A percentile compares a stretch with the other conserved stretches of the same genome.
Evolutionary conservation across 2,113 vertebrate genomes (phyloP).

Genomic region (Stegastes partitus): DNA sequence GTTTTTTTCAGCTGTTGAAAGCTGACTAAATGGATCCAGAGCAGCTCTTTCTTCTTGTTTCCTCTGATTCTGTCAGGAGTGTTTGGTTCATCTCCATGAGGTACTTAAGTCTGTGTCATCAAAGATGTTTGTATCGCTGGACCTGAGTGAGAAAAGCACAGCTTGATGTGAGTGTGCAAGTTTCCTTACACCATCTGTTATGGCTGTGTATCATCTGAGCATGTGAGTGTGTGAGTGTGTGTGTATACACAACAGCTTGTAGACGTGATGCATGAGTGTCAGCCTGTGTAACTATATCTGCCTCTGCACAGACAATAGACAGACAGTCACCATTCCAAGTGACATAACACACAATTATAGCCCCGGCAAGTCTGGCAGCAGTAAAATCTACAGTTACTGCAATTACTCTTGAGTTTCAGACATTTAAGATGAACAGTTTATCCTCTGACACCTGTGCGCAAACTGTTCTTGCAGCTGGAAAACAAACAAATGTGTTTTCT

Average conservation of each 20-base stretch:
- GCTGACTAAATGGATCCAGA: neutral
- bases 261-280: slow-evolving; percentile 22
- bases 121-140: neutral
- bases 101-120: slow-evolving; percentile 3
- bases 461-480: slow-evolving; percentile 9
- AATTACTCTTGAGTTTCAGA: slow-evolving; percentile 53
- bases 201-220: slow-evolving; percentile 17
- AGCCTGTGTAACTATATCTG: slow-evolving; percentile 66
- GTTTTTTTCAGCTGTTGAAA: slow-evolving; percentile 24
- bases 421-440: slow-evolving; percentile 6
- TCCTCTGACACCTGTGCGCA: slow-evolving; percentile 26
- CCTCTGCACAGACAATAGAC: slow-evolving; percentile 66
- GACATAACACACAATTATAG: slow-evolving; percentile 48
- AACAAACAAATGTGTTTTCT: slow-evolving; percentile 30
- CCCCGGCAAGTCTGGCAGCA: neutral
- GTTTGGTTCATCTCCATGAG: slow-evolving; percentile 26
- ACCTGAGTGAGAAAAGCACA: slow-evolving; percentile 11
- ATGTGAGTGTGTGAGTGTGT: slow-evolving; percentile 20
- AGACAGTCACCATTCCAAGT: slow-evolving; percentile 46
- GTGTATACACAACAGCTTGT: slow-evolving; percentile 13
- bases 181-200: slow-evolving; percentile 31
- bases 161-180: neutral
- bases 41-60: slow-evolving; percentile 5
- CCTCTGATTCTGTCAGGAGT: slow-evolving; percentile 11
- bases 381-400: slow-evolving; percentile 27